Evolutionary conservation across 2,797 vertebrate genomes (phyloP).

Genomic region (Amniataba percoides): DNA sequence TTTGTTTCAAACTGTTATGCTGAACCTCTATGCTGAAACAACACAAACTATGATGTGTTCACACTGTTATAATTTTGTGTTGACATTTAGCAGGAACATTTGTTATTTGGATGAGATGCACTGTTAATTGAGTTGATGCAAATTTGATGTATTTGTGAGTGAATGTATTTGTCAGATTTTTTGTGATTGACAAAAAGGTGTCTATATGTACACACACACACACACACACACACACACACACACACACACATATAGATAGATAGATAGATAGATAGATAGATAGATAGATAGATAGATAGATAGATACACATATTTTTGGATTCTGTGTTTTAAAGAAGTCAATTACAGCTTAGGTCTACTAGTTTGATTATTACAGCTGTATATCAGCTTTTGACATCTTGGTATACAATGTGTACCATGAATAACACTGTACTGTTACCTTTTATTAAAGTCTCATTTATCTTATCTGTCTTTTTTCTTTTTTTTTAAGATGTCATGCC

Average conservation of each 20-base stretch:
- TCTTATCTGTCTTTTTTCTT: neutral
- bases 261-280: no score
- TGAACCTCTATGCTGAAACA: constrained; percentile 11
- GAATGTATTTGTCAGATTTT: neutral
- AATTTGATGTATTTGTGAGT: constrained; percentile 10
- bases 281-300: no score
- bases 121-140: constrained; percentile 21
- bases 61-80: constrained; percentile 5
- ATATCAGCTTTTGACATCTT: neutral
- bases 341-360: neutral
- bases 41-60: neutral
- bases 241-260: no score
- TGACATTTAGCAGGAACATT: constrained; percentile 43
- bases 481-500: neutral
- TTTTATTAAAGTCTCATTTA: constrained; percentile 15
- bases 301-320: constrained; percentile 25
- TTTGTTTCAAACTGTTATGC: constrained; percentile 22
- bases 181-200: neutral
- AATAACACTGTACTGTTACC: neutral
- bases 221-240: no score
- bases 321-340: neutral
- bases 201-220: no score
- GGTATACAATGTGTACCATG: neutral
- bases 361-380: neutral
- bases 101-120: constrained; percentile 7